A percentile compares a stretch with the other conserved stretches of the same genome.
Conservation (phyloP, 2,888 invertebrate species). For the Sarcophaga variegata region DNA sequence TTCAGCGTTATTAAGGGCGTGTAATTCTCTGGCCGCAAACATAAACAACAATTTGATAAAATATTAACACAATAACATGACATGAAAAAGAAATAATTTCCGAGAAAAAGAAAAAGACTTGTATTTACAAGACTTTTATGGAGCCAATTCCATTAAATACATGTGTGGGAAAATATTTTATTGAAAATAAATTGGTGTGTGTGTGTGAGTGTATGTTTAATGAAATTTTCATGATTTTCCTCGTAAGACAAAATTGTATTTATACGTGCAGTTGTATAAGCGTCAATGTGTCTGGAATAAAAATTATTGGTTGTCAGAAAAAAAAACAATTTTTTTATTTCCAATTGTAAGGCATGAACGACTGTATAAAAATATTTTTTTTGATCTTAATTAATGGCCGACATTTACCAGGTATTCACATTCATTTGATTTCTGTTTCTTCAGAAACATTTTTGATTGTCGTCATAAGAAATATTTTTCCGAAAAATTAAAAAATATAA, state of each 20-base stretch:
- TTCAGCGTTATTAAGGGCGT: too few species aligned
- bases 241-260: too few species aligned
- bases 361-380: background rate
- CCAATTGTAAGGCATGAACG: background rate
- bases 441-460: too few species aligned
- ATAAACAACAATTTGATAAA: background rate
- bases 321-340: background rate
- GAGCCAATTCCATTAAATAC: background rate
- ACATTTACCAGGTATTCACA: background rate
- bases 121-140: background rate
- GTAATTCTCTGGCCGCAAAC: too few species aligned
- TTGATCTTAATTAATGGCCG: background rate
- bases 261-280: too few species aligned
- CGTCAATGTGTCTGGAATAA: background rate
- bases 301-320: background rate
- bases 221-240: too few species aligned
- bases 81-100: background rate
- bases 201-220: background rate
- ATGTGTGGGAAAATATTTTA: background rate
- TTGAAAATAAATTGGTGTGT: background rate
- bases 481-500: background rate
- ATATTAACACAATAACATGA: background rate
- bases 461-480: background rate
- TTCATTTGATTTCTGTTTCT: background rate
- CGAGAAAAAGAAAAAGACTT: background rate